Evolutionary conservation across 2,113 vertebrate species (phyloP).

Genomic region (Origma solitaria): DNA sequence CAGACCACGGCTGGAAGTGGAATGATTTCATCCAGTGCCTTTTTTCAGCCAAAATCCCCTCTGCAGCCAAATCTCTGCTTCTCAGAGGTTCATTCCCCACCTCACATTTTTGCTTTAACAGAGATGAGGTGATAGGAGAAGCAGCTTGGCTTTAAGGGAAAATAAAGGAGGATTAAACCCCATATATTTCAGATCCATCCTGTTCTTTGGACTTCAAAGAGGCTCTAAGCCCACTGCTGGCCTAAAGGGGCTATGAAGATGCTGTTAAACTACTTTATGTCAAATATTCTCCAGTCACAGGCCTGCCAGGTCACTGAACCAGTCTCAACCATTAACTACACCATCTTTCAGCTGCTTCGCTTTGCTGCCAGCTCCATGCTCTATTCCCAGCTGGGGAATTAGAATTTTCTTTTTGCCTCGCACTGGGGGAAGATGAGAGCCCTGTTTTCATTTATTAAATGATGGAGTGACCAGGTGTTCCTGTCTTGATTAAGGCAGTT

Average conservation of each 20-base stretch:
- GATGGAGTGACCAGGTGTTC: background rate
- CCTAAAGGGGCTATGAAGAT: background rate
- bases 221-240: background rate
- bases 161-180: background rate
- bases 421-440: background rate
- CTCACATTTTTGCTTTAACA: background rate
- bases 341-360: background rate
- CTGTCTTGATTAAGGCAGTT: background rate
- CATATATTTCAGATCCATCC: background rate
- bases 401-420: background rate
- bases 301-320: background rate
- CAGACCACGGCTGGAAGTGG: background rate
- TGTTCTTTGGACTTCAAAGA: background rate
- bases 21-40: background rate
- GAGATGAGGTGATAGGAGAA: background rate
- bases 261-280: background rate
- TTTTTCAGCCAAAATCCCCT: background rate
- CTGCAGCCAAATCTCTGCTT: background rate
- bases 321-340: background rate
- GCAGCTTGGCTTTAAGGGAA: background rate
- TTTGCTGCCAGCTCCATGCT: background rate
- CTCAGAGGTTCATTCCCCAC: background rate
- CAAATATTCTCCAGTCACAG: background rate
- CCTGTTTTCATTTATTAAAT: background rate
- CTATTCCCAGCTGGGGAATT: background rate